These are phyloP conservation scores for Penaeus monodon DNA, from an alignment of 2,888 invertebrate genomes.

Conservation along the genomic window DNA sequence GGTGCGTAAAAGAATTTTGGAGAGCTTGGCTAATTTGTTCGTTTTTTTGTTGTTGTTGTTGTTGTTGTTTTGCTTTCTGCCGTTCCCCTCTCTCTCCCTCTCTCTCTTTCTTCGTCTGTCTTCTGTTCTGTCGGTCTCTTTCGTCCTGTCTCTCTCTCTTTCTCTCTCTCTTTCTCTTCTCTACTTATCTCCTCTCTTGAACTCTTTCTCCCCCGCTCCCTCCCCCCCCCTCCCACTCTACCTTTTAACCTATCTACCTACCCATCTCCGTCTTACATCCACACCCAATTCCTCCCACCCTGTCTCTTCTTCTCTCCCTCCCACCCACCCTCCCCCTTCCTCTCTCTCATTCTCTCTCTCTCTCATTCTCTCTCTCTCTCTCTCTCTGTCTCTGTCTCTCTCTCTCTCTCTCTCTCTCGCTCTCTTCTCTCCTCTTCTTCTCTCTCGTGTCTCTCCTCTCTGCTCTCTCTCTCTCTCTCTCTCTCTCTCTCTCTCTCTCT, in stretches of 20 bases:
- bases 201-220: background rate
- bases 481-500: background rate
- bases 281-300: background rate
- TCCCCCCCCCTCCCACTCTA: background rate
- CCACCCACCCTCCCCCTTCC: background rate
- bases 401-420: background rate
- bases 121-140: too few relatives aligned
- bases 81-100: background rate
- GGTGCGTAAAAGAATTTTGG: too few relatives aligned
- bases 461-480: background rate
- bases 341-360: slow-evolving; percentile 12
- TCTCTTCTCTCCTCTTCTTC: background rate
- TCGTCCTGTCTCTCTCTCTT: too few relatives aligned
- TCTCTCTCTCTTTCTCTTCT: background rate
- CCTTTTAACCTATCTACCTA: background rate
- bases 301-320: slow-evolving; percentile 6
- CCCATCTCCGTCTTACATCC: background rate
- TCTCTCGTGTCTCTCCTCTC: too few relatives aligned
- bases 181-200: background rate
- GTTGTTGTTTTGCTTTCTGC: background rate
- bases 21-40: too few relatives aligned
- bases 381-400: background rate
- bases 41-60: background rate
- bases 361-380: slow-evolving; percentile 5
- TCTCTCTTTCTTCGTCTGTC: too few relatives aligned